Base-by-base conservation (phyloP, 1,140 invertebrate species). In the Sipha flava region DNA sequence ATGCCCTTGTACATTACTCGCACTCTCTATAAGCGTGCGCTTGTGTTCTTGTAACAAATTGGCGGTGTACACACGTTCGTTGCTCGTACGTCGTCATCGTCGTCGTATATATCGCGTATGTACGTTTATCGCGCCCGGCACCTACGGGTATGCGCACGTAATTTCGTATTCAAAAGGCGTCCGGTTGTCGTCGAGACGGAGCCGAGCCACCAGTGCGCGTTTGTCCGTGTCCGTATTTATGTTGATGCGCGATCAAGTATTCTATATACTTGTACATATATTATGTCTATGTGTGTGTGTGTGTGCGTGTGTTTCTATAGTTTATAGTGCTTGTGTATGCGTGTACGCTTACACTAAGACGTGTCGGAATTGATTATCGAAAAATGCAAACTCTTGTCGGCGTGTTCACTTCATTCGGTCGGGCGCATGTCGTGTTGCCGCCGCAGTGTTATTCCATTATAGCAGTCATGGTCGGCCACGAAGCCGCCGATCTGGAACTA, bases 141-240 rank as follows among this genome's bases (percentile, higher is more conserved):
- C 73, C 72, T 73, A 73, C 29, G 23, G 43, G 70, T 73, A 73
- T n/a, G 47, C 43, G 18, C n/a, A 34, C 5, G 21, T 52, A 14
- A 77, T 77, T 77, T 77, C 73, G 73, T 77, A 77, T 77, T 21
- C 73, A 77, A 12, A 57, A n/a, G 6, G 29, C 52, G 73, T 75
- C 72, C 66, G 66, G 37, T 70, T 70, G 37, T 26, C 66, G 66
- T 73, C 21, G 14, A 43, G 64, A 68, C n/a, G 21, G 34, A 34
- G 34, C 31, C 10, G 31, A 40, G n/a, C 34, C 34, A 66, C 37
- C n/a, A 9, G 62, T 26, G 37, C n/a, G 34, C 18, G 64, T 66
- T 6, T 26, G 64, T 23, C 6, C 21, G 16, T 6, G 57, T 18
- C 10, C 57, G 26, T 59, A n/a, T n/a, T n/a, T n/a, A n/a, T n/a